phyloP scores from a whole-genome alignment of 2,888 invertebrate genomes.

The Agrochola macilenta region DNA sequence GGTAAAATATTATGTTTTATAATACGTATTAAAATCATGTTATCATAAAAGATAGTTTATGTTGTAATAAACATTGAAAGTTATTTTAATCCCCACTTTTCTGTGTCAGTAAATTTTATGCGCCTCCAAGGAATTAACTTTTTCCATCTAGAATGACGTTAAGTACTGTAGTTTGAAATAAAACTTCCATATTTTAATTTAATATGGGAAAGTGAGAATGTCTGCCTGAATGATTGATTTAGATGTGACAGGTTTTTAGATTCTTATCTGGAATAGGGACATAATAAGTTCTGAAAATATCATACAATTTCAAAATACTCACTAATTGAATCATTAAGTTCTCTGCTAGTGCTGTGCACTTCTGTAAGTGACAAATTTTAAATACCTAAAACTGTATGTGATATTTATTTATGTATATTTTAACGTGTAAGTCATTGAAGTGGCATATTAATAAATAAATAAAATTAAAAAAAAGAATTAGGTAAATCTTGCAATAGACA shows the following conservation, averaged over 20 bases:
- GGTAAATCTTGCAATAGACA: neutral
- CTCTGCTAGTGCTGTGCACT: too few relatives aligned
- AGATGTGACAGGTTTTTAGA: neutral
- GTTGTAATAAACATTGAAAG: constrained; percentile 27
- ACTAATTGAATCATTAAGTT: too few relatives aligned
- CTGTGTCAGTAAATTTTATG: constrained; percentile 21
- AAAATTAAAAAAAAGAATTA: too few relatives aligned
- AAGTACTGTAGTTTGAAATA: constrained; percentile 21
- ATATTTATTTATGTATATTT: too few relatives aligned
- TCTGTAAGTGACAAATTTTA: too few relatives aligned
- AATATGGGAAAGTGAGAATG: neutral
- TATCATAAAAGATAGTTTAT: constrained; percentile 49
- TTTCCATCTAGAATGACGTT: constrained; percentile 19
- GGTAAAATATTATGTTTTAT: constrained; percentile 28
- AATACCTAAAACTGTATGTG: too few relatives aligned
- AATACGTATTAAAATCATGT: constrained; percentile 27
- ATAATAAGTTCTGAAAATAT: neutral
- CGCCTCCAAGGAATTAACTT: constrained; percentile 1
- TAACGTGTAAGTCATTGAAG: too few relatives aligned
- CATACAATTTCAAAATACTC: neutral
- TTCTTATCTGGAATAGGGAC: neutral
- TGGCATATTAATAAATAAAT: too few relatives aligned
- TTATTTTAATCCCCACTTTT: constrained; percentile 24
- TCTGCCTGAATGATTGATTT: neutral
- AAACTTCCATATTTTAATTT: neutral